These are phyloP conservation scores for Onychorhynchus coronatus DNA, from an alignment of 2,113 vertebrate genomes.

Conservation along the genomic window DNA sequence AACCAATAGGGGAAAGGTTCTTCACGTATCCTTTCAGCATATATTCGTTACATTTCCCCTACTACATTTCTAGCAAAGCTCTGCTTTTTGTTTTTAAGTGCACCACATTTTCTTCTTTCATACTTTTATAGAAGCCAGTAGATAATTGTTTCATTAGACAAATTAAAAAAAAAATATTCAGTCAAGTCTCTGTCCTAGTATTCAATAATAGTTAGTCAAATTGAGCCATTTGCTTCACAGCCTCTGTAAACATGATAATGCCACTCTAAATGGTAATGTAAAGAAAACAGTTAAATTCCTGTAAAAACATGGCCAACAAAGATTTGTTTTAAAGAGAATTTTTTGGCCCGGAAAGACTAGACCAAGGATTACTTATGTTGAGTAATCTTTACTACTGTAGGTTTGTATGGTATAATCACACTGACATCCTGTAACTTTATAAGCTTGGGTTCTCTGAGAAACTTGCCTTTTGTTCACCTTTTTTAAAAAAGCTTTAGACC, in stretches of 20 bases:
- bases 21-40: slow-evolving; percentile 86
- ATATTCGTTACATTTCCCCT: background rate
- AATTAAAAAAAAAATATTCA: background rate
- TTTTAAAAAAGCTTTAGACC: background rate
- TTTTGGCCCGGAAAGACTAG: background rate
- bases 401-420: background rate
- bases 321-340: background rate
- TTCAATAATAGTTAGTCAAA: background rate
- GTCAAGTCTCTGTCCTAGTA: background rate
- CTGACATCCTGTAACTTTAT: background rate
- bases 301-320: background rate
- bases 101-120: background rate
- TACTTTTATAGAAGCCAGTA: background rate
- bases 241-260: background rate
- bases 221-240: background rate
- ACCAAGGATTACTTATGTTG: background rate
- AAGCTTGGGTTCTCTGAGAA: background rate
- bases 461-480: background rate
- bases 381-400: background rate
- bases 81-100: background rate
- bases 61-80: background rate
- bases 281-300: background rate
- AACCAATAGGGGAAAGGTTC: slow-evolving; percentile 74
- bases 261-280: background rate
- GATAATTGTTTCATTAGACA: background rate